Evolutionary conservation across 2,797 vertebrate species (phyloP).

Genomic region (Diplodus puntazzo): DNA sequence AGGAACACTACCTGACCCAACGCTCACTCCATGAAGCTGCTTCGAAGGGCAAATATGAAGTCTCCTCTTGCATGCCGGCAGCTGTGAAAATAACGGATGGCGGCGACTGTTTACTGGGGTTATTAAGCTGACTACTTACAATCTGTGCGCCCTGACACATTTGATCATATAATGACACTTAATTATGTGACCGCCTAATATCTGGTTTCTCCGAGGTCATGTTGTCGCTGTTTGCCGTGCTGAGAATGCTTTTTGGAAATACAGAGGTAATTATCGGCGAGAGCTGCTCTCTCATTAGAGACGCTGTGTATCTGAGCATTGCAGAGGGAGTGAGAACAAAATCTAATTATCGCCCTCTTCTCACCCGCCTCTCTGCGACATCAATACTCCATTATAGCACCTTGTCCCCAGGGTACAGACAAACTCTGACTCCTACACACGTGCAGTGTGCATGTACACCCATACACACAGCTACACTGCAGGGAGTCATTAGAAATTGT

Average conservation of each 20-base stretch:
- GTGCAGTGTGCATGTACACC: slow-evolving; percentile 32
- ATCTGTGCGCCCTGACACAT: slow-evolving; percentile 50
- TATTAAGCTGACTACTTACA: slow-evolving; percentile 44
- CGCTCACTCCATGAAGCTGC: slow-evolving; percentile 32
- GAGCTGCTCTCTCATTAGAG: slow-evolving; percentile 78
- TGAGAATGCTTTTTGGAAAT: slow-evolving; percentile 65
- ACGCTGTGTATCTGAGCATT: slow-evolving; percentile 76
- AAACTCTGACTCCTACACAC: slow-evolving; percentile 58
- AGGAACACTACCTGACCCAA: slow-evolving; percentile 36
- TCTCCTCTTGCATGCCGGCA: slow-evolving; percentile 1
- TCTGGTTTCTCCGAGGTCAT: slow-evolving; percentile 63
- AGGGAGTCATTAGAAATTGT: slow-evolving; percentile 15
- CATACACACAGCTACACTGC: slow-evolving; percentile 12
- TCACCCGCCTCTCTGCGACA: slow-evolving; percentile 76
- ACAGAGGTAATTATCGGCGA: slow-evolving; percentile 74
- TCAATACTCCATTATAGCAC: slow-evolving; percentile 87
- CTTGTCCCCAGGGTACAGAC: slow-evolving; percentile 70
- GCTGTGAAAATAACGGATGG: not conserved
- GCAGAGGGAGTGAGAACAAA: slow-evolving; percentile 80
- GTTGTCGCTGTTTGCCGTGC: slow-evolving; percentile 37
- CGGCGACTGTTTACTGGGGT: slow-evolving; percentile 15
- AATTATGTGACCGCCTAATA: slow-evolving; percentile 69
- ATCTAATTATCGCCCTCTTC: slow-evolving; percentile 87
- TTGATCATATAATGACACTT: slow-evolving; percentile 73
- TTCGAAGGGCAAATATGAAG: slow-evolving; percentile 7